Evolutionary conservation across 2,888 invertebrate species (phyloP).

Genomic region (Agrotis clavis): DNA sequence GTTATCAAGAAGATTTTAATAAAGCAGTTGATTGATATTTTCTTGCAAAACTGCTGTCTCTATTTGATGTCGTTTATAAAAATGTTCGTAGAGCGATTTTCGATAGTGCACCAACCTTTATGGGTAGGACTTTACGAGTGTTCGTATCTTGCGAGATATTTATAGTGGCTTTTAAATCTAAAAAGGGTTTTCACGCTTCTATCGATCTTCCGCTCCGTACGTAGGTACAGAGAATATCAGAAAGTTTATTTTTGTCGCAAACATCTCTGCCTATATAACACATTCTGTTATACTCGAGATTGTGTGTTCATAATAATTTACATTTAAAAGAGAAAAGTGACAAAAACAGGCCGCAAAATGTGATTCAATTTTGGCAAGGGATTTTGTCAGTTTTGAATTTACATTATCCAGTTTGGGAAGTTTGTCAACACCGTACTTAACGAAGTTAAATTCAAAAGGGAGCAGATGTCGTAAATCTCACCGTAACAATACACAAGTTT

Average conservation of each 20-base stretch:
- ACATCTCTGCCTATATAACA: constrained; percentile 17
- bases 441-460: constrained; percentile 63
- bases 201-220: constrained; percentile 48
- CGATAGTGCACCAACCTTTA: constrained; percentile 61
- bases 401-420: constrained; percentile 47
- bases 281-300: constrained; percentile 6
- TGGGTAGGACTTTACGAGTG: constrained; percentile 57
- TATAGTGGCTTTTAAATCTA: constrained; percentile 64
- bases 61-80: constrained; percentile 36
- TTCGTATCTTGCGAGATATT: constrained; percentile 52
- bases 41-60: constrained; percentile 9
- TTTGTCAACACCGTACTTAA: constrained; percentile 57
- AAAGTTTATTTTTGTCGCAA: constrained; percentile 50
- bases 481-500: constrained; percentile 66
- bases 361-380: constrained; percentile 10
- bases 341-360: constrained; percentile 18
- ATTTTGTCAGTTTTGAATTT: constrained; percentile 43
- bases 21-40: constrained; percentile 14
- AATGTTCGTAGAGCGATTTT: constrained; percentile 41
- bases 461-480: constrained; percentile 66
- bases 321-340: background rate
- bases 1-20: constrained; percentile 17
- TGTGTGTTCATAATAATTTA: constrained; percentile 2
- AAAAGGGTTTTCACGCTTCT: constrained; percentile 61
- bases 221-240: constrained; percentile 32